Base-by-base conservation (phyloP, 64 coral and sea anemone genomes). In the Dendrophyllia cribrosa region DNA sequence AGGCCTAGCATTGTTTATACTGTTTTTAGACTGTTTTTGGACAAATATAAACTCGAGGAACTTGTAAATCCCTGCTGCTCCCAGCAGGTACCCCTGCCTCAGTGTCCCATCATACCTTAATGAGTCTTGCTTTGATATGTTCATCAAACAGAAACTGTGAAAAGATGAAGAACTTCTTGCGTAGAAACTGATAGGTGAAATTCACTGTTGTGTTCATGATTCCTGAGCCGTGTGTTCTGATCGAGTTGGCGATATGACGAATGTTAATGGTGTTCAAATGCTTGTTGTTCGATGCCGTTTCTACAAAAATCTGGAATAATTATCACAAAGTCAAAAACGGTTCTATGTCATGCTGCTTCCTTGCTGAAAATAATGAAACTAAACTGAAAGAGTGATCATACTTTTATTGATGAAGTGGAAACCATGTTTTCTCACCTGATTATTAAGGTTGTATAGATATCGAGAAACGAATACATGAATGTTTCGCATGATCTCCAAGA, bases 181-280 rank as follows among this genome's bases (percentile, higher is more conserved):
- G 82, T 11, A 99, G 34, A 84, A 99, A 99, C 84, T 99, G 97
- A 86, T 99, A 99, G 1, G 97, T 99, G 46, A 99, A 99, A 71
- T 99, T 99, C 51, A 99, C 97, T 0, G 97, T 98, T 0, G 97
- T 98, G 88, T 98, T 98, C 97, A 98, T 99, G 70, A 99, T 99
- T 10, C 97, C 97, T 9, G 95, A 95, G 11, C 97, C 97, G 51
- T 98, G 97, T 12, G 97, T 98, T 43, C 97, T 83, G 62, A 98
- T 98, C 3, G 96, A 98, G 90, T 98, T 98, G 20, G 96, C 96
- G 62, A 98, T 98, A 74, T 98, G 94, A 68, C 96, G 96, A 48
- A 98, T 98, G 47, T 98, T 98, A 62, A 98, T 98, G 8, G 97
- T 98, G 74, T 98, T 98, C 26, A 98, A 85, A 63, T 98, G 97